phyloP scores from a whole-genome alignment of 1,140 invertebrate species.

The Cecropterus lyciades region DNA sequence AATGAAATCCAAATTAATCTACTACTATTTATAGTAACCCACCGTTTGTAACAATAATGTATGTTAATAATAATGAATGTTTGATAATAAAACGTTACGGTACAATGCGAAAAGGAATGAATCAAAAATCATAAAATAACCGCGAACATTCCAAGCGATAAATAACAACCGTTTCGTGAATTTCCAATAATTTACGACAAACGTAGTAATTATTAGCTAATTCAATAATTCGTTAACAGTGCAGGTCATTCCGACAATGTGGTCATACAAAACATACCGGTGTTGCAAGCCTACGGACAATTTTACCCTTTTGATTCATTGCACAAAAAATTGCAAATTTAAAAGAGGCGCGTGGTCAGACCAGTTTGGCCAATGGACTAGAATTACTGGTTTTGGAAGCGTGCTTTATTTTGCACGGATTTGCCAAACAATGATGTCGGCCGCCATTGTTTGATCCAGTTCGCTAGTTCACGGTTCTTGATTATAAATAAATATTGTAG shows the following conservation, averaged over 20 bases:
- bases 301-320: conserved; percentile 44
- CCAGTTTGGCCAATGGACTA: conserved; percentile 54
- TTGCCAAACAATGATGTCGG: conserved; percentile 61
- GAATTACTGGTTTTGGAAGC: conserved; percentile 64
- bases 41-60: no score
- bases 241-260: conserved; percentile 68
- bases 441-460: conserved; percentile 53
- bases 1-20: no score
- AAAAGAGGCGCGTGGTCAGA: conserved; percentile 66
- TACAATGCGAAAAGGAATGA: no score
- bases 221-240: conserved; percentile 73
- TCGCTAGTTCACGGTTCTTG: conserved; percentile 61
- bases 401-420: conserved; percentile 57
- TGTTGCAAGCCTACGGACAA: conserved; percentile 42
- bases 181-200: conserved; percentile 55
- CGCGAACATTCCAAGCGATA: conserved; percentile 35
- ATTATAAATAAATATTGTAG: conserved; percentile 53
- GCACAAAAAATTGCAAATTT: conserved; percentile 64
- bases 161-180: conserved; percentile 29
- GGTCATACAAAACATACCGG: conserved; percentile 38
- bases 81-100: no score
- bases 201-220: conserved; percentile 69
- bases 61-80: no score
- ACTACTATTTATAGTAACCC: no score
- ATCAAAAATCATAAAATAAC: conserved; percentile 23